Percentiles rank a stretch among this genome's conserved stretches.
Conservation (phyloP, 2,113 vertebrate species). For the Sapayoa aenigma region DNA sequence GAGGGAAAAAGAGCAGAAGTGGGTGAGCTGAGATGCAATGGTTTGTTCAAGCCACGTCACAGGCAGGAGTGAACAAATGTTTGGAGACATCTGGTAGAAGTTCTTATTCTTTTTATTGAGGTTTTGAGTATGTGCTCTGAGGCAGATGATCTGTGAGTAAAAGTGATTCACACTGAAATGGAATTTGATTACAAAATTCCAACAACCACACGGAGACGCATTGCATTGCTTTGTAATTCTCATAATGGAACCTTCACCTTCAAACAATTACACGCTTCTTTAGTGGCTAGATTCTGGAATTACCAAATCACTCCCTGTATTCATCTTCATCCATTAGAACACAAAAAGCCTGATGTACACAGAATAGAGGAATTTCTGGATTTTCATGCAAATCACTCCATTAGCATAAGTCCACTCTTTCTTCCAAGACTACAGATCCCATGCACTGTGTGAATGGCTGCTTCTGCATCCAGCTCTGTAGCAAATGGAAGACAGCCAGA, state of each 20-base stretch:
- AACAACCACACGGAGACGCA: not conserved
- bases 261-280: not conserved
- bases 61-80: not conserved
- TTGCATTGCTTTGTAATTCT: not conserved
- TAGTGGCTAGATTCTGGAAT: not conserved
- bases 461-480: not conserved
- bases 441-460: not conserved
- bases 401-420: not conserved
- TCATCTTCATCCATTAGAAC: not conserved
- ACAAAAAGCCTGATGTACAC: not conserved
- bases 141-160: slow-evolving; percentile 25
- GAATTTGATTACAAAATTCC: not conserved
- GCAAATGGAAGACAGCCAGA: not conserved
- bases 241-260: not conserved
- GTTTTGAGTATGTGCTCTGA: not conserved
- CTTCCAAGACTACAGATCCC: not conserved
- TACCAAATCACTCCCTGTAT: not conserved
- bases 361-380: not conserved
- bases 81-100: not conserved
- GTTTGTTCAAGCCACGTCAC: not conserved
- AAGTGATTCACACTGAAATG: not conserved
- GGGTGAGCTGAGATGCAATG: not conserved
- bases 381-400: not conserved
- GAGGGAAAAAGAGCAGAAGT: not conserved
- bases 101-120: not conserved